Base-by-base conservation (phyloP, 2,888 invertebrate species). In the Xylocampa areola region DNA sequence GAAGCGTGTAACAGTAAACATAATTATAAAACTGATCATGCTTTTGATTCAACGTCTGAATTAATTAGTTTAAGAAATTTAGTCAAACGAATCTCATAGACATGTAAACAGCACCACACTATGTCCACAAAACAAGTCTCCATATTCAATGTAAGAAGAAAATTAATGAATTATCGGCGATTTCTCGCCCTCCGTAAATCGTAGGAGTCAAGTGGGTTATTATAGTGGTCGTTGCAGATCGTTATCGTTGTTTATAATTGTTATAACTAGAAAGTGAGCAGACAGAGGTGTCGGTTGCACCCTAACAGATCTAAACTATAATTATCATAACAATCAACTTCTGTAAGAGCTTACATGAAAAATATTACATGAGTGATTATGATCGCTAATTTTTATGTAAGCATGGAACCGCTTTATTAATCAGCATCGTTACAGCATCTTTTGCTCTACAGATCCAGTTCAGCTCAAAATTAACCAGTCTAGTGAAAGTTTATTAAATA, bases 401-500 rank as follows among this genome's bases (percentile, higher is more conserved):
- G 50, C 29, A 29, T 62, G 51, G 39, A 48, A 69, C 43, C 27
- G 58, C 62, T 59, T 72, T 66, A 58, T 63, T 63, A 71, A 70
- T 63, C 43, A 68, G 33, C 43, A 55, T 45, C 30, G 39, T 66
- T 69, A 58, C 57, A 60, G 37, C 58, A 52, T 45, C 45, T 13
- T n/a, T 3, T 25, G 35, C 49, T 54, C 54, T 29, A 41, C 50
- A 58, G 53, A 62, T 65, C 53, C 60, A 55, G 71, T 65, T 67
- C 66, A 79, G 60, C 51, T 68, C 49, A 61, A 73, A 68, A 76
- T 65, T 55, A 73, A 71, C 70, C 64, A 66, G 68, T 71, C 50
- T 23, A 59, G 79, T 66, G 82, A 82, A 82, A 80, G 82, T 78
- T 72, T 70, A 70, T 72, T 75, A 66, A 73, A 70, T 71, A 70